Percentiles rank a stretch among this genome's conserved stretches.
Evolutionary conservation across 1,140 invertebrate species (phyloP).

Genomic region (Drosophila paulistorum): DNA sequence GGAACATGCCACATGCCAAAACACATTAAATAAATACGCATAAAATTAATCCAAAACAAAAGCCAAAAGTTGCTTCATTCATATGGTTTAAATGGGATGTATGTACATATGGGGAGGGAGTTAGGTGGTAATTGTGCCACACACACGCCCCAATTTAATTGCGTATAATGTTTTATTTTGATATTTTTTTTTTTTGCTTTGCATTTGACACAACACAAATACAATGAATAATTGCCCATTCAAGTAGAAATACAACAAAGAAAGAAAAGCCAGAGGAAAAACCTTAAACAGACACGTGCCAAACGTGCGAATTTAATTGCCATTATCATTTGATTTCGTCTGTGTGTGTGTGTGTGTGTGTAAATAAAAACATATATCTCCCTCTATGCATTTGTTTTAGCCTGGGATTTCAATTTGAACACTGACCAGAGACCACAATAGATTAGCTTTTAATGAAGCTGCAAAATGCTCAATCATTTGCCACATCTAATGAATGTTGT

Average conservation of each 20-base stretch:
- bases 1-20: slow-evolving; percentile 13
- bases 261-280: neutral
- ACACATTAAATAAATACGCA: slow-evolving; percentile 52
- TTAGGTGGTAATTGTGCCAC: slow-evolving; percentile 3
- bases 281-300: slow-evolving; percentile 14
- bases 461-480: slow-evolving; percentile 8
- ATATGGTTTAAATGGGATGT: slow-evolving; percentile 30
- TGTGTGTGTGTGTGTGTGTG: neutral
- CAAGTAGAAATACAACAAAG: slow-evolving; percentile 32
- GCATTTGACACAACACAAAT: slow-evolving; percentile 2
- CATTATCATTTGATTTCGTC: slow-evolving; percentile 25
- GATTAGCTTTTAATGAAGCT: slow-evolving; percentile 37
- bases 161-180: neutral
- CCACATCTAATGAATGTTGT: neutral
- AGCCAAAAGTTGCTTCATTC: slow-evolving; percentile 32
- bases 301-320: slow-evolving; percentile 40
- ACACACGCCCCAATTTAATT: slow-evolving; percentile 1
- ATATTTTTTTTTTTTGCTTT: neutral
- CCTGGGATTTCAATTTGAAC: no score
- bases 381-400: neutral
- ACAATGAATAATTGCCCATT: slow-evolving; percentile 12
- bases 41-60: slow-evolving; percentile 57
- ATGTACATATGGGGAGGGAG: neutral
- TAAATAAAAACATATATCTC: neutral
- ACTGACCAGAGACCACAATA: neutral